phyloP scores from a whole-genome alignment of 2,888 invertebrate genomes.

The Polydrusus tereticollis region DNA sequence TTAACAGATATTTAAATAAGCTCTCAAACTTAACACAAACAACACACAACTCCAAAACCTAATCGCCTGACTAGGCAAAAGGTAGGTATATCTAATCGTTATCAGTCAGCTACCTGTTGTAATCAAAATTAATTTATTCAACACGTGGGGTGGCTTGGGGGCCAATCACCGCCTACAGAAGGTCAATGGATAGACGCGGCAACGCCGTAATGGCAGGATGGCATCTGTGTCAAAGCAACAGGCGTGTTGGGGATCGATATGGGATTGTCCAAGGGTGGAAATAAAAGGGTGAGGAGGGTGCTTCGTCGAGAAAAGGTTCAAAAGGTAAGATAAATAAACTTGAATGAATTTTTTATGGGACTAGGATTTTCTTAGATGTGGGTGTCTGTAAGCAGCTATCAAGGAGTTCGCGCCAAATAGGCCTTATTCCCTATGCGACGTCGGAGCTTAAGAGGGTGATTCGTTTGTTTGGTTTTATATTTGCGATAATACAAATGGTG shows the following conservation, averaged over 20 bases:
- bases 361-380: neutral
- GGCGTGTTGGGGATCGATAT: slow-evolving; percentile 30
- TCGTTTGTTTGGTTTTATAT: neutral
- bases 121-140: slow-evolving; percentile 43
- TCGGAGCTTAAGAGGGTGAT: neutral
- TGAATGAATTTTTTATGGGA: neutral
- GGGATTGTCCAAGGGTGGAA: slow-evolving; percentile 19
- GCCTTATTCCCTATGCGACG: neutral
- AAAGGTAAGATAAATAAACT: slow-evolving; percentile 1
- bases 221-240: slow-evolving; percentile 38
- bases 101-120: slow-evolving; percentile 15
- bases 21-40: neutral
- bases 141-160: slow-evolving; percentile 36
- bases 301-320: slow-evolving; percentile 1
- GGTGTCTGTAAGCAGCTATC: neutral
- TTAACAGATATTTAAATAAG: neutral
- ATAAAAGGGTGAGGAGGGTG: slow-evolving; percentile 8
- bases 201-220: slow-evolving; percentile 24
- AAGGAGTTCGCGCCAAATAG: neutral
- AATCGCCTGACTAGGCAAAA: neutral
- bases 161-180: slow-evolving; percentile 28
- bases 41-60: neutral
- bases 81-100: slow-evolving; percentile 11
- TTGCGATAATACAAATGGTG: neutral
- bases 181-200: slow-evolving; percentile 37